phyloP scores from a whole-genome alignment of 1,140 invertebrate species.

The Drosophila rufa region DNA sequence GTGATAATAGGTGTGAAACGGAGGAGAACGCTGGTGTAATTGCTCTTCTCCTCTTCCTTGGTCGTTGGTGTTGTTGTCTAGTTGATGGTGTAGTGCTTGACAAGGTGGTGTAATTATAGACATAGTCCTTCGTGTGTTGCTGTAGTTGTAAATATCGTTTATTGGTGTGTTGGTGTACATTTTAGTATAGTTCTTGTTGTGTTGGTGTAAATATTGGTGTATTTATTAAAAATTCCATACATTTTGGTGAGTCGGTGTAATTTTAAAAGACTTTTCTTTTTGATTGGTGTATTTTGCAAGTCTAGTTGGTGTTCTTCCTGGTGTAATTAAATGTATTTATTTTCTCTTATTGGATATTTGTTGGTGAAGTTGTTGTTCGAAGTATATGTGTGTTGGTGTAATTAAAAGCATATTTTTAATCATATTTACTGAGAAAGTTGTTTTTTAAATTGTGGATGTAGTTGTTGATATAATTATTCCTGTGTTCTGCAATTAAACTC shows the following conservation, averaged over 20 bases:
- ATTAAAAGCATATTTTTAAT: too few species aligned
- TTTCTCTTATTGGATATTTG: too few species aligned
- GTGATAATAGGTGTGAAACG: constrained; percentile 23
- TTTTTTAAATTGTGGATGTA: background rate
- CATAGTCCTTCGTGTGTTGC: too few species aligned
- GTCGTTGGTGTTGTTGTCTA: constrained; percentile 11
- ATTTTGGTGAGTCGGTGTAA: background rate
- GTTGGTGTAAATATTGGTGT: background rate
- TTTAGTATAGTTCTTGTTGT: constrained; percentile 1
- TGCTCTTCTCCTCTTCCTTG: background rate
- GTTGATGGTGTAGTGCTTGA: background rate
- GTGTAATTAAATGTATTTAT: background rate
- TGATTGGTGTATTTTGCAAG: too few species aligned
- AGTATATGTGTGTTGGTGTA: background rate
- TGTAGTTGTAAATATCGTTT: background rate
- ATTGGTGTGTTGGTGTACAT: too few species aligned
- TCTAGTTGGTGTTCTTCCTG: background rate
- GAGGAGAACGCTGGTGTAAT: constrained; percentile 17
- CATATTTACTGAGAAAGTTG: background rate
- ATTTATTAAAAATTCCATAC: too few species aligned
- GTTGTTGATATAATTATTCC: background rate
- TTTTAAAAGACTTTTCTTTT: background rate
- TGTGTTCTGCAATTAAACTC: background rate
- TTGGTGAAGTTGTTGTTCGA: background rate
- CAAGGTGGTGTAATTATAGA: too few species aligned